Evolutionary conservation across 2,888 invertebrate genomes (phyloP), one percentile per base, ranked within the genome.

Genomic region (Drosophila melanocephala): DNA sequence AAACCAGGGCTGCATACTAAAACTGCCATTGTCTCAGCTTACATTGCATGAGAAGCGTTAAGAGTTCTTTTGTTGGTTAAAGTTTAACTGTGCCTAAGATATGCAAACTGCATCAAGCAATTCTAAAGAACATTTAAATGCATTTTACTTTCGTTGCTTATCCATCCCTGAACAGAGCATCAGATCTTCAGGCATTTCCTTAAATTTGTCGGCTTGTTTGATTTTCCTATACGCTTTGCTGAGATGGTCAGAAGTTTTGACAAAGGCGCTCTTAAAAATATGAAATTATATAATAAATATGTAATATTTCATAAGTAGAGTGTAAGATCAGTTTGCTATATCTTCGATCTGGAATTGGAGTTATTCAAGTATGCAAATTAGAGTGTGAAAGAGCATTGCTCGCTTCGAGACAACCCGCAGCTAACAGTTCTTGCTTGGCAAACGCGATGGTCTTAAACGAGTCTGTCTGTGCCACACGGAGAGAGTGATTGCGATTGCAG

Each of bases 401-500:
- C 16, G 14, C 14, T 39, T 30, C 57, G 39, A 16, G 22, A 22
- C 33, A 22, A 30, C 1, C 7, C 5, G 3, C 22, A 19, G 22
- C 0, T 12, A 37, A 14, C 10, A 42, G 14, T 33, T 50, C 1
- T 26, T 39, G 28, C 10, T 6, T 44, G 19, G 53, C 53, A 50
- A 68, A 33, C 33, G 10, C 33, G 12, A 33, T 0, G 50, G 16
- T 33, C 44, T 30, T n/a, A 14, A n/a, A 30, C 35, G 14, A 28
- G 14, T 30, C n/a, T 6, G 58, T 42, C 44, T 47, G 26, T 61
- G 78, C 37, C 73, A 66, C 73, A 72, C 58, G 64, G 30, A 26
- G 37, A 47, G 59, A 72, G 70, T 64, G 83, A 70, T 73, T 70
- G 83, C 65, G 76, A 77, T 82, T 89, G 78, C 86, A 78, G 68